A percentile compares a stretch with the other conserved stretches of the same genome.
These are phyloP conservation scores for Trogon melanurus DNA, from an alignment of 2,113 vertebrate genomes.

Conservation along the genomic window DNA sequence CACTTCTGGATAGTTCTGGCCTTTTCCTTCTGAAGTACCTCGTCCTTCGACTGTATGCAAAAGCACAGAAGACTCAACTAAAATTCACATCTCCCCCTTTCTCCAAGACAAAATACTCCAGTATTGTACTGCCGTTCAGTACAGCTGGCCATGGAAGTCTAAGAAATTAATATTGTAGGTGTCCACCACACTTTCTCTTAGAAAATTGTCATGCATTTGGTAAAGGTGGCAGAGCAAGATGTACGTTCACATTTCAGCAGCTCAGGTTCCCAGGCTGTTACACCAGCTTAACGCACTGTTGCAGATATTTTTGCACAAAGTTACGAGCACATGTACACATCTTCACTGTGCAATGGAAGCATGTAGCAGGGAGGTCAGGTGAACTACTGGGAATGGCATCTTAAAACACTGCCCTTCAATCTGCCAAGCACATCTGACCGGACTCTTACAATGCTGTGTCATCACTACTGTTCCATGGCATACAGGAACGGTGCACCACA, in stretches of 20 bases:
- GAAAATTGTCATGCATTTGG: background rate
- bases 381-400: background rate
- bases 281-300: background rate
- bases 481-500: fast-evolving
- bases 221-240: background rate
- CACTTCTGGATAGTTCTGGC: background rate
- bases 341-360: background rate
- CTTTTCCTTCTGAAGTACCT: background rate
- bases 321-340: background rate
- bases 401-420: background rate
- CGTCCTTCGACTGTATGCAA: background rate
- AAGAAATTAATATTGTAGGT: background rate
- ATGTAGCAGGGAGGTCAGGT: background rate
- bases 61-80: background rate
- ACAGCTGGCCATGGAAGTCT: background rate
- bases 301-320: background rate
- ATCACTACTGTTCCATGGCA: fast-evolving
- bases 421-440: background rate
- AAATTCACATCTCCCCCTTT: background rate
- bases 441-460: background rate
- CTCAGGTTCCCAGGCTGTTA: background rate
- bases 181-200: background rate
- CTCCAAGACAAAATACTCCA: background rate
- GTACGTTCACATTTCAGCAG: background rate
- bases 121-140: background rate